phyloP scores from a whole-genome alignment of 1,140 invertebrate species.

The Drosophila biarmipes region DNA sequence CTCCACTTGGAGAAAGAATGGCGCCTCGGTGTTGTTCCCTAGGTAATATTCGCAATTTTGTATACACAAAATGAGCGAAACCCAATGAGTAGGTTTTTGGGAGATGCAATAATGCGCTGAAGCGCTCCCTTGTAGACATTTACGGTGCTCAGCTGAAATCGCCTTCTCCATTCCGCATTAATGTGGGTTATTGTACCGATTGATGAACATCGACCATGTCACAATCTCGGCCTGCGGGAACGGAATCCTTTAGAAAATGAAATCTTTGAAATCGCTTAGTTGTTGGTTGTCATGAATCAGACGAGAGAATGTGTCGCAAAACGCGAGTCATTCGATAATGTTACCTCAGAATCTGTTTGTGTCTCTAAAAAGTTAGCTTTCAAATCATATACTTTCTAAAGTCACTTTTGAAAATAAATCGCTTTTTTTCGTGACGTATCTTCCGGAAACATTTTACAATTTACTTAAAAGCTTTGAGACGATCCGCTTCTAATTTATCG shows the following conservation, averaged over 20 bases:
- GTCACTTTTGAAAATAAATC: background rate
- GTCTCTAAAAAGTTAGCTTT: too few species aligned
- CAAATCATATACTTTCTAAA: constrained; percentile 1
- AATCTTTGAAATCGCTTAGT: background rate
- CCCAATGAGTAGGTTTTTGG: background rate
- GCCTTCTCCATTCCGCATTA: background rate
- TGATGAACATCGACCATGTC: background rate
- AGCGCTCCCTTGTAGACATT: background rate
- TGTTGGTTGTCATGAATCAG: background rate
- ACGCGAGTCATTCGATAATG: constrained; percentile 1
- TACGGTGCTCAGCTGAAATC: background rate
- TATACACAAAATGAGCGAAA: background rate
- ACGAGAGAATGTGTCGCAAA: background rate
- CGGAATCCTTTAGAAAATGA: background rate
- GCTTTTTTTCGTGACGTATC: background rate
- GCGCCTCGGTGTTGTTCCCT: background rate
- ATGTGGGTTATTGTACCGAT: background rate
- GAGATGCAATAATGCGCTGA: background rate
- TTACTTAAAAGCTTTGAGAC: background rate
- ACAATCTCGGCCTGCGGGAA: background rate
- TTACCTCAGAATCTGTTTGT: background rate
- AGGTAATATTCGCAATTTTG: background rate
- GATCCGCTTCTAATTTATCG: background rate
- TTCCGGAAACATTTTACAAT: background rate
- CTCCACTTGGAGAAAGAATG: too few species aligned